Conservation (phyloP, 2,113 vertebrate species). For the Calidris pygmaea region DNA sequence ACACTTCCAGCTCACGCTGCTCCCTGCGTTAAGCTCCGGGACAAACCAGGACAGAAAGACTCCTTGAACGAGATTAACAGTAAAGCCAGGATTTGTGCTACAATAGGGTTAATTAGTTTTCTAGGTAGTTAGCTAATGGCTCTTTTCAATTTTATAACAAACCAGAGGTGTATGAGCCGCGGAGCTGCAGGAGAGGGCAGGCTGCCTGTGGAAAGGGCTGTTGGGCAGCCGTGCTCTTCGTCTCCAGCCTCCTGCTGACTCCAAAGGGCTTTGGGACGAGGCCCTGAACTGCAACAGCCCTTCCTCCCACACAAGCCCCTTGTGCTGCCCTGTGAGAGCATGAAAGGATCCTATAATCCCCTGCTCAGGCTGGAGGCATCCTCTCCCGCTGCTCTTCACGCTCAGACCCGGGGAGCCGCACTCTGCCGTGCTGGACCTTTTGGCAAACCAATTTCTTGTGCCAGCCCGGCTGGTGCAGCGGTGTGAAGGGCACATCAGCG, state of each 20-base stretch:
- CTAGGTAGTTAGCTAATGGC: slow-evolving; percentile 5
- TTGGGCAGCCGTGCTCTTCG: not conserved
- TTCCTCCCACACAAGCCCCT: not conserved
- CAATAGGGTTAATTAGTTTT: slow-evolving; percentile 48
- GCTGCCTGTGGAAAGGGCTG: fast-evolving
- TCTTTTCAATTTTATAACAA: slow-evolving; percentile 1
- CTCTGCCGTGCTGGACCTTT: not conserved
- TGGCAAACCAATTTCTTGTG: not conserved
- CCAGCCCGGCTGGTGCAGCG: fast-evolving
- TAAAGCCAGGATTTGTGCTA: slow-evolving; percentile 22
- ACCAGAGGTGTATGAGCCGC: not conserved
- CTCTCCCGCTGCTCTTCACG: fast-evolving
- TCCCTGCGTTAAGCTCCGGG: not conserved
- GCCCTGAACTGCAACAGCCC: not conserved
- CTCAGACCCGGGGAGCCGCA: not conserved
- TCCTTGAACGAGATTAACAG: slow-evolving; percentile 37
- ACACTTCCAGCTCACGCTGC: not conserved
- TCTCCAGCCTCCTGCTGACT: not conserved
- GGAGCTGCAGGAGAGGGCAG: not conserved
- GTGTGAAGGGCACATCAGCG: not conserved
- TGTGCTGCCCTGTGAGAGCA: not conserved
- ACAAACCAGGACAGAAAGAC: slow-evolving; percentile 19
- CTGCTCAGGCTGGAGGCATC: not conserved
- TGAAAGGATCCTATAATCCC: not conserved
- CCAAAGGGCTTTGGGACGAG: not conserved